Evolutionary conservation across 2,888 invertebrate genomes (phyloP).

Genomic region (Tetranychus truncatus): DNA sequence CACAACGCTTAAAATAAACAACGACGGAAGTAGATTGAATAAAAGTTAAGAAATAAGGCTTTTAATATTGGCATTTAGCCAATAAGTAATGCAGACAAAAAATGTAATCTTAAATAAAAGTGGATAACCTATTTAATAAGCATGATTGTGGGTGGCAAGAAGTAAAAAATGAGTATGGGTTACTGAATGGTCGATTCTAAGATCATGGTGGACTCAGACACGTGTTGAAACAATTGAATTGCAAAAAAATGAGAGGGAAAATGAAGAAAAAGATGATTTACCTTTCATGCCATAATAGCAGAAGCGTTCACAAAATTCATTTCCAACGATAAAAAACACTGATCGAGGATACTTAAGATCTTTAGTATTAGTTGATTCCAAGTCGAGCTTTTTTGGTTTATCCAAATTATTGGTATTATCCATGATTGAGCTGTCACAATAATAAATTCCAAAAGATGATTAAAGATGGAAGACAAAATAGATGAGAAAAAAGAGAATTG

Average conservation of each 20-base stretch:
- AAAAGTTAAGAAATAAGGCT: no score
- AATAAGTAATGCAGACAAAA: no score
- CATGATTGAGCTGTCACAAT: not conserved
- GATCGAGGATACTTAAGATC: conserved; percentile 51
- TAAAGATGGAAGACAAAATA: no score
- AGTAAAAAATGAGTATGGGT: no score
- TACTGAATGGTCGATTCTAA: not conserved
- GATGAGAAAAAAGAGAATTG: no score
- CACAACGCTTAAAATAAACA: no score
- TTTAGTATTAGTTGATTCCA: not conserved
- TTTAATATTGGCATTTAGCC: no score
- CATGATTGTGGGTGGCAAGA: no score
- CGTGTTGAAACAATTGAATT: not conserved
- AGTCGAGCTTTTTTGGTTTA: not conserved
- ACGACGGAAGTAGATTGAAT: no score
- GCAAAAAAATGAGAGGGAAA: not conserved
- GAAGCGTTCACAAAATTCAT: conserved; percentile 96
- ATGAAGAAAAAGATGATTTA: conserved; percentile 31
- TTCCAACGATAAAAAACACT: conserved; percentile 78
- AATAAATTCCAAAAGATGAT: no score
- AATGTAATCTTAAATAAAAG: no score
- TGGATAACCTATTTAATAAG: no score
- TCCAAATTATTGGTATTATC: not conserved
- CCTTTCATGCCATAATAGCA: conserved; percentile 92
- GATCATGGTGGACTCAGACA: not conserved